Base-by-base conservation (phyloP, 2,113 vertebrate genomes). In the Clarias magur region DNA sequence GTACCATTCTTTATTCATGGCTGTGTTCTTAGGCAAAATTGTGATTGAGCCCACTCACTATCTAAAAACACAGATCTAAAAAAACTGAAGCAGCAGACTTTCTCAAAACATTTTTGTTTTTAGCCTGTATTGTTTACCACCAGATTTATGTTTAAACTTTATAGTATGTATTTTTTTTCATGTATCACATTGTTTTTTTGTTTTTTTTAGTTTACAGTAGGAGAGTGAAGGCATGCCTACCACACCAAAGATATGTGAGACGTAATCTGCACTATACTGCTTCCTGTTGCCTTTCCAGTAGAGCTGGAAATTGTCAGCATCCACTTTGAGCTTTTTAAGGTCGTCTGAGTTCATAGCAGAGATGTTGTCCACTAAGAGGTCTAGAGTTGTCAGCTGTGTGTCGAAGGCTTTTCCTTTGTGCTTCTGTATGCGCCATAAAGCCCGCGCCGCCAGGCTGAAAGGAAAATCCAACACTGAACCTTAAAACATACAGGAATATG, bases 201-300 rank as follows among this genome's bases (percentile, higher is more conserved):
- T 15, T 53, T 78, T 38, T 13, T 72, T 9, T 17, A 76, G 65
- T 76, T 59, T 42, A 3, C 25, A 62, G 23, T 38, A 34, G 75
- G n/a, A 65, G 8, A 78, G 70, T 13, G 13, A 80, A 85, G 9
- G 19, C 27, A 0, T 0, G 90, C 95, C 0, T 95, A 99, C 98
- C 92, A 99, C 96, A 21, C 97, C 97, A 0, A 99, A 96, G 63
- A 99, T 93, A 89, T 97, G 97, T 0, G 96, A 95, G 92, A 99
- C 95, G 86, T 94, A 94, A 30, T 98, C 96, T 53, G 90, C 91
- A 16, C 94, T 94, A 4, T 95, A 95, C 88, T 96, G 94, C 91
- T 96, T 96, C 76, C 92, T 93, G 42, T 95, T 95, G 0, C 94
- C 84, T 0, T 96, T 96, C 97, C 98, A 99, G 91, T 95, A 99